Conservation (phyloP, 2,797 vertebrate species). For the Arctocebus calabarensis region DNA sequence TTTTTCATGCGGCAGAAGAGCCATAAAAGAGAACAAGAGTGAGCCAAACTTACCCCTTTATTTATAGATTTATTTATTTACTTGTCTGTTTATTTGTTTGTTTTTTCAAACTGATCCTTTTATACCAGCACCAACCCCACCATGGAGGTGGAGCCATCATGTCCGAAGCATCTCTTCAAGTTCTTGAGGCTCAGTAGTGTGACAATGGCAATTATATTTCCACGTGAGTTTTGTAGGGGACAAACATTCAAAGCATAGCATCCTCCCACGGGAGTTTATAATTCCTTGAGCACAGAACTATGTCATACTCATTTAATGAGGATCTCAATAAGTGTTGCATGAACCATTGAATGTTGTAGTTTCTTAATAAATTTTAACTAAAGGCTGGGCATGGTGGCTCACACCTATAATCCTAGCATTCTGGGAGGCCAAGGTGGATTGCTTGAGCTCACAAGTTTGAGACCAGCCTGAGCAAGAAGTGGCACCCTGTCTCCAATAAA, state of each 20-base stretch:
- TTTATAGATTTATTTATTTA: no score
- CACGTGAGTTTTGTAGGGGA: not conserved
- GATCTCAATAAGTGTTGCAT: not conserved
- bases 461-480: no score
- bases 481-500: no score
- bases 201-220: not conserved
- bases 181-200: not conserved
- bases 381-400: no score
- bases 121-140: not conserved
- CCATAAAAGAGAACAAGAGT: not conserved
- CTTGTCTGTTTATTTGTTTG: no score
- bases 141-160: no score
- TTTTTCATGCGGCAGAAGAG: not conserved
- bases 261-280: not conserved
- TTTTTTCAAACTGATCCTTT: no score
- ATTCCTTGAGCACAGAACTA: not conserved
- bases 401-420: no score
- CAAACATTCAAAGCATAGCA: not conserved
- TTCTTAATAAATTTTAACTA: slow-evolving; percentile 34
- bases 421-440: no score
- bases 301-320: not conserved
- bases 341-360: not conserved
- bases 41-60: not conserved
- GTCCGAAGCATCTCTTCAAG: not conserved
- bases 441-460: no score